Evolutionary conservation across 2,797 vertebrate species (phyloP), one percentile per base, ranked within the genome.

Genomic region (Poeciliopsis gracilis): DNA sequence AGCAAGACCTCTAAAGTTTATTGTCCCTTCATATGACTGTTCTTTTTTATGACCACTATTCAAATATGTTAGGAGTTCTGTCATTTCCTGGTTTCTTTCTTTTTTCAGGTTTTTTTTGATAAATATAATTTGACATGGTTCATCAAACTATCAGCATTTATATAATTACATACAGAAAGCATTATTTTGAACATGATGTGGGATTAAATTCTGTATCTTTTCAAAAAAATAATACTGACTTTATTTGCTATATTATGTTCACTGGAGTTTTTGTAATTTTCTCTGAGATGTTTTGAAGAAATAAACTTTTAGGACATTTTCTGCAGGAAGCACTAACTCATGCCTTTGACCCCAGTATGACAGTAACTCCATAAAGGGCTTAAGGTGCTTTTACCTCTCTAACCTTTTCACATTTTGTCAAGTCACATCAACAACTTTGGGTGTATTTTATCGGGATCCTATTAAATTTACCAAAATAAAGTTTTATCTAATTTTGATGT

Each of bases 1-100:
- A 70, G 71, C 89, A 93, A 88, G 51, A 75, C 81, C 90, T 95
- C 93, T 94, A 85, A 94, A 90, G 92, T 95, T 93, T 94, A 94
- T 81, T 76, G 90, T 88, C 80, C 83, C 79, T 83, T 88, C 83
- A 89, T 41, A 87, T 82, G 83, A 78, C 75, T 83, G 81, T 55
- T 86, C 77, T 78, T 85, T 75, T 86, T 93, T 88, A 91, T 89
- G 92, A 86, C 80, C 90, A 83, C 79, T 72, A 73, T 25, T 51
- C 66, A 45, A 72, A 86, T 71, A 86, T 82, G 84, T 77, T 76
- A 45, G 33, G 28, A 72, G 70, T 71, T 28, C 12, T 46, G 72
- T 33, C 30, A 67, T 45, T 38, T 51, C n/a, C 30, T 57, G 2
- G 49, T 46, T 78, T 70, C 12, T 45, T 28, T 70, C n/a, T 8